These are phyloP conservation scores for Macroglossus sobrinus DNA, from an alignment of 2,113 vertebrate genomes.

Conservation along the genomic window DNA sequence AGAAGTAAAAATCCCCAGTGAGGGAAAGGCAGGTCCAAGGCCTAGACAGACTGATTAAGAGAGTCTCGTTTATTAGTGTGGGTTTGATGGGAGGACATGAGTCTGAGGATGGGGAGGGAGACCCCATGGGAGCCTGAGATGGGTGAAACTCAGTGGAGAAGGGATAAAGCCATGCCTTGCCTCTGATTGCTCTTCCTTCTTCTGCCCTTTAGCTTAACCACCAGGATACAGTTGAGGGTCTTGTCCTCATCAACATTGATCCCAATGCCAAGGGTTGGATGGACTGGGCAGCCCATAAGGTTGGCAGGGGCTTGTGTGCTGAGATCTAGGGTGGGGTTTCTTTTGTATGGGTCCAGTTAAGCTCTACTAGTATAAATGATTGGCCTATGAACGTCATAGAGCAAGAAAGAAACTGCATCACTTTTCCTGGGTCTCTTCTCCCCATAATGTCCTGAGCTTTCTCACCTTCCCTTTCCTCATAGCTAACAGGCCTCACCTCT, in stretches of 20 bases:
- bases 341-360: not conserved
- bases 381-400: not conserved
- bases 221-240: constrained; percentile 90
- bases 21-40: not conserved
- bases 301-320: constrained; percentile 56
- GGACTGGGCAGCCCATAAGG: constrained; percentile 95
- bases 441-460: not conserved
- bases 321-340: not conserved
- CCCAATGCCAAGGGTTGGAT: constrained; percentile 92
- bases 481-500: constrained; percentile 90
- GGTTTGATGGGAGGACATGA: not conserved
- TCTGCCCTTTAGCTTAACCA: constrained; percentile 81
- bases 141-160: not conserved
- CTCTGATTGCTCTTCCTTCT: not conserved
- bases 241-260: constrained; percentile 94
- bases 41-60: not conserved
- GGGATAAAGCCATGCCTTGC: not conserved
- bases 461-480: constrained; percentile 12
- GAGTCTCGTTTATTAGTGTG: not conserved
- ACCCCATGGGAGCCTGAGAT: not conserved
- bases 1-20: constrained; percentile 57
- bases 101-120: not conserved
- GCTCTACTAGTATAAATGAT: not conserved
- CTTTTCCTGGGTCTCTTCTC: not conserved
- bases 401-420: not conserved